phyloP scores from a whole-genome alignment of 1,140 invertebrate species.

The Zaprionus lachaisei region DNA sequence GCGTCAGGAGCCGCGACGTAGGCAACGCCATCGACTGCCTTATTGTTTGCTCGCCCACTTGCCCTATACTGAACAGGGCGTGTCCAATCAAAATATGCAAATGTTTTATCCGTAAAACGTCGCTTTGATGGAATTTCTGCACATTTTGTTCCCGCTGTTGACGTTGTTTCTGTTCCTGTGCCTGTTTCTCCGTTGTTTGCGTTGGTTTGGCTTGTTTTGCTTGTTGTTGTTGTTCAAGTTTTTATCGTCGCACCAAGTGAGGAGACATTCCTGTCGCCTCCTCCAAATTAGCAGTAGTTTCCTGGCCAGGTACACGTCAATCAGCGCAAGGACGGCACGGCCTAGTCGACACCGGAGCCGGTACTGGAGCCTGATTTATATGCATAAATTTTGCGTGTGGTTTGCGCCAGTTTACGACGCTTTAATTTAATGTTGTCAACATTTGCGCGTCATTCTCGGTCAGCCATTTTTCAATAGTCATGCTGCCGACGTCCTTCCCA shows the following conservation, averaged over 20 bases:
- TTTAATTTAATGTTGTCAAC: conserved; percentile 80
- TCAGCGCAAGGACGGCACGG: conserved; percentile 36
- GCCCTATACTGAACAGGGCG: conserved; percentile 66
- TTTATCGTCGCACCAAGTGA: conserved; percentile 41
- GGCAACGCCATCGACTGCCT: conserved; percentile 29
- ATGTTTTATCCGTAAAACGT: conserved; percentile 80
- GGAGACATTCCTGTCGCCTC: conserved; percentile 21
- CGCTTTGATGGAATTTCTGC: conserved; percentile 80
- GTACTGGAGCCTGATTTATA: conserved; percentile 60
- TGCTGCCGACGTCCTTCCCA: conserved; percentile 12
- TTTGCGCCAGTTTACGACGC: conserved; percentile 64
- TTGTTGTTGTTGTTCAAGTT: conserved; percentile 27
- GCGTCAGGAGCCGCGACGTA: conserved; percentile 1
- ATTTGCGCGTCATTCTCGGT: conserved; percentile 79
- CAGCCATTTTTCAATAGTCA: conserved; percentile 71
- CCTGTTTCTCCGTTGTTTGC: conserved; percentile 59
- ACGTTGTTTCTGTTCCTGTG: conserved; percentile 2
- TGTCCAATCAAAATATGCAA: conserved; percentile 82
- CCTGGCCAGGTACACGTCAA: conserved; percentile 60
- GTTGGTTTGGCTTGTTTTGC: conserved; percentile 67
- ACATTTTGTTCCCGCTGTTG: conserved; percentile 58
- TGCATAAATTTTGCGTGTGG: conserved; percentile 78
- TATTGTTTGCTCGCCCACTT: conserved; percentile 76
- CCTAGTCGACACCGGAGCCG: conserved; percentile 1
- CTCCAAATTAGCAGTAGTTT: conserved; percentile 74